phyloP scores from a whole-genome alignment of 2,888 invertebrate species.

The Ochropacha duplaris region DNA sequence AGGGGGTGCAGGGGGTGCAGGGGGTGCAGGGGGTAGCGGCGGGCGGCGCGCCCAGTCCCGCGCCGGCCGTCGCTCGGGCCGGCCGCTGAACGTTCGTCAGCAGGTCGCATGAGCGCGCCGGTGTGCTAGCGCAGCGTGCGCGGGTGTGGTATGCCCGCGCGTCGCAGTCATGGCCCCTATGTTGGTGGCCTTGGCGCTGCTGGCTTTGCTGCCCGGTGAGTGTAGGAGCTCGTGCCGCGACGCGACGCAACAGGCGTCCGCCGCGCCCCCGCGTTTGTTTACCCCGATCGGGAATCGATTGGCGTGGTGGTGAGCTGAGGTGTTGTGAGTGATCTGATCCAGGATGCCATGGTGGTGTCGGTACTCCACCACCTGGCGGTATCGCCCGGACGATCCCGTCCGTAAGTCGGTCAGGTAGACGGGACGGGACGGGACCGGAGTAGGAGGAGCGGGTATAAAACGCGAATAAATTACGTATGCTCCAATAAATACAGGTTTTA shows the following conservation, averaged over 20 bases:
- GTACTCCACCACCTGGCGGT: slow-evolving; percentile 9
- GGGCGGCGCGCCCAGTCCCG: slow-evolving; percentile 69
- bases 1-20: slow-evolving; percentile 42
- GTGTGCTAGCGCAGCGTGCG: slow-evolving; percentile 80
- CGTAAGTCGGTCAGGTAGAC: slow-evolving; percentile 44
- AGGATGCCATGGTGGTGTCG: slow-evolving; percentile 8
- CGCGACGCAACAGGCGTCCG: slow-evolving; percentile 70
- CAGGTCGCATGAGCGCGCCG: slow-evolving; percentile 76
- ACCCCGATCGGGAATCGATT: slow-evolving; percentile 52
- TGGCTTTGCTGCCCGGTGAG: slow-evolving; percentile 79
- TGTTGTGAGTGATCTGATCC: slow-evolving; percentile 66
- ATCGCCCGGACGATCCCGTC: slow-evolving; percentile 22
- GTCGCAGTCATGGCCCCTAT: slow-evolving; percentile 75
- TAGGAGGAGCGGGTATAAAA: neutral
- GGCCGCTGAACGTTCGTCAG: slow-evolving; percentile 53
- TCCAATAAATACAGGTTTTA: slow-evolving; percentile 4
- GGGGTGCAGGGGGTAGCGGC: slow-evolving; percentile 42
- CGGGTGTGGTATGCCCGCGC: slow-evolving; percentile 82
- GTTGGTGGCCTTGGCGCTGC: slow-evolving; percentile 75
- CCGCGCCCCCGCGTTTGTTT: slow-evolving; percentile 67
- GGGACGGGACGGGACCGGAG: slow-evolving; percentile 16
- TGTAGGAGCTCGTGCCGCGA: slow-evolving; percentile 32
- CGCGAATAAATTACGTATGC: slow-evolving; percentile 9
- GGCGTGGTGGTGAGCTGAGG: slow-evolving; percentile 56
- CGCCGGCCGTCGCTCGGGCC: slow-evolving; percentile 75